Conservation (phyloP, 2,797 vertebrate genomes). For the Oreochromis mossambicus region DNA sequence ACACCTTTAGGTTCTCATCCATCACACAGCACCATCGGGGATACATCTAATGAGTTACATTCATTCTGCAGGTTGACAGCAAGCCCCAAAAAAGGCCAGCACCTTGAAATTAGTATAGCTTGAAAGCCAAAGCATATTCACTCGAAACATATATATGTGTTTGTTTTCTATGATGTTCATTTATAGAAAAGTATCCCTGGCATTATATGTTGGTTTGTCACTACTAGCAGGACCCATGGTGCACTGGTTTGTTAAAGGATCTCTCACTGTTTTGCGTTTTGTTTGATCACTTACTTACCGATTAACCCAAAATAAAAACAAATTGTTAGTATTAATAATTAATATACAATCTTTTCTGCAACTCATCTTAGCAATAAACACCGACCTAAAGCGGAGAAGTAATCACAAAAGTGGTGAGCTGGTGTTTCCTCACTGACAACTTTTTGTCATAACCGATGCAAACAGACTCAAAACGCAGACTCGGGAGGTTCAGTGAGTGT, state of each 20-base stretch:
- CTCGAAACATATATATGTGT: background rate
- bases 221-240: background rate
- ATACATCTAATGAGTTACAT: background rate
- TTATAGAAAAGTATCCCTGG: background rate
- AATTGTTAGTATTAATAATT: background rate
- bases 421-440: background rate
- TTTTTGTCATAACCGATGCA: background rate
- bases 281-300: background rate
- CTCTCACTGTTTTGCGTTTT: background rate
- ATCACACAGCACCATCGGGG: background rate
- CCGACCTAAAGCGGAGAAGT: accelerated
- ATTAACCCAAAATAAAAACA: background rate
- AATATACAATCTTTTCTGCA: background rate
- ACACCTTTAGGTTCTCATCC: background rate
- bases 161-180: background rate
- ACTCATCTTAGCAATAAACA: background rate
- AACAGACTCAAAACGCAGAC: background rate
- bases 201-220: background rate
- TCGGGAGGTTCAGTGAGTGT: background rate
- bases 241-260: background rate
- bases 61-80: background rate
- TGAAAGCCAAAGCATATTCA: background rate
- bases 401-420: background rate
- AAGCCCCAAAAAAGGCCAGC: background rate
- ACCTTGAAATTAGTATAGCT: background rate